These are phyloP conservation scores for Calameuta filiformis DNA, from an alignment of 2,888 invertebrate species.

Conservation along the genomic window DNA sequence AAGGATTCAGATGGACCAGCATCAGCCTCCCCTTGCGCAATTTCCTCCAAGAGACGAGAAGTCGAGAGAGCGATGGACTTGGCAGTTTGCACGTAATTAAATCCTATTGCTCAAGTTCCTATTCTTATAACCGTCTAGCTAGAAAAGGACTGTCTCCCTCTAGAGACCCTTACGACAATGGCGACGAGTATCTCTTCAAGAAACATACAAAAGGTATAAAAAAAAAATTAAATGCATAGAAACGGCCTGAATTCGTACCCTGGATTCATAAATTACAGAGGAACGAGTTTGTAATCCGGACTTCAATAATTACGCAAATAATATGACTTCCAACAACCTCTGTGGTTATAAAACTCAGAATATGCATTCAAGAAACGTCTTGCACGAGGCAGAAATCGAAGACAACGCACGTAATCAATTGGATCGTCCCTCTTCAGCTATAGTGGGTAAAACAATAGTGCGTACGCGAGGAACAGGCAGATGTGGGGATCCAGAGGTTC, in stretches of 20 bases:
- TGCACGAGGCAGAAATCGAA: background rate
- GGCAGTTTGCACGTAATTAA: constrained; percentile 31
- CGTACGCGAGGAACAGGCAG: constrained; percentile 7
- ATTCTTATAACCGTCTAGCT: background rate
- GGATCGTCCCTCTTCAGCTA: constrained; percentile 3
- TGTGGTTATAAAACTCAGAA: background rate
- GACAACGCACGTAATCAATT: background rate
- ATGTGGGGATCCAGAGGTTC: constrained; percentile 5
- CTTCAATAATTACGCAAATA: background rate
- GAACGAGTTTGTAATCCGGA: background rate
- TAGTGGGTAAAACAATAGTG: constrained; percentile 9
- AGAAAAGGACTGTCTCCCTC: background rate
- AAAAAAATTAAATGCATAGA: background rate
- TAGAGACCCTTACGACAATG: background rate
- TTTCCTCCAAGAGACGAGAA: constrained; percentile 29
- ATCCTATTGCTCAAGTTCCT: background rate
- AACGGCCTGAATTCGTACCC: background rate
- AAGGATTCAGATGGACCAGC: background rate
- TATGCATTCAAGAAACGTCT: background rate
- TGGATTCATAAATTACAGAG: background rate
- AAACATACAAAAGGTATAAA: background rate
- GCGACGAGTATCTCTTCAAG: background rate
- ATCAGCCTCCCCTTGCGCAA: constrained; percentile 16
- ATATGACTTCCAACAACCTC: background rate
- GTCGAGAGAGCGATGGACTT: constrained; percentile 31